Evolutionary conservation across 2,113 vertebrate species (phyloP).

Genomic region (Castor canadensis): DNA sequence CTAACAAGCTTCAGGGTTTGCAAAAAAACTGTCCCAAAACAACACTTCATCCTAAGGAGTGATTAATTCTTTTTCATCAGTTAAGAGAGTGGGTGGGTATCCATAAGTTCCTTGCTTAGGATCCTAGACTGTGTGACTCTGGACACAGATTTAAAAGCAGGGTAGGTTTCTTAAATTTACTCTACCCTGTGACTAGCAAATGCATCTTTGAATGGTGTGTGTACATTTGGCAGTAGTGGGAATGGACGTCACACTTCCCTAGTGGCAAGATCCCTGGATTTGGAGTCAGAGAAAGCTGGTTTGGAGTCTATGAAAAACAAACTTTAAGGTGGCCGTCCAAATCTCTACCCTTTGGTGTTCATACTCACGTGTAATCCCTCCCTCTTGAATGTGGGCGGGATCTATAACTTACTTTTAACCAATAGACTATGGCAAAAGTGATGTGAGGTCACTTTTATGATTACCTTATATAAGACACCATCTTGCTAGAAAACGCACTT

Average conservation of each 20-base stretch:
- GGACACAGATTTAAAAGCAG: not conserved
- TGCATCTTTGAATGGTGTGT: not conserved
- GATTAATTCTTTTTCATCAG: not conserved
- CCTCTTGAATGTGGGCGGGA: not conserved
- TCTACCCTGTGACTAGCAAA: not conserved
- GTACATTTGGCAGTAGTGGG: not conserved
- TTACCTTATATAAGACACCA: not conserved
- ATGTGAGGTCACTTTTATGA: not conserved
- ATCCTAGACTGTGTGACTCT: not conserved
- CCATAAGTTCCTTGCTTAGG: not conserved
- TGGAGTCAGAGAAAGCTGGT: not conserved
- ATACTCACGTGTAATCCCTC: not conserved
- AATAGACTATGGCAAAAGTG: not conserved
- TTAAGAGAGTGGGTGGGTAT: not conserved
- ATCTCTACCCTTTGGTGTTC: not conserved
- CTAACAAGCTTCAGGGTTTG: slow-evolving; percentile 35
- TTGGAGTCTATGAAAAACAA: not conserved
- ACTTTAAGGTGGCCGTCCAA: not conserved
- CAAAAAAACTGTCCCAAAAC: slow-evolving; percentile 7
- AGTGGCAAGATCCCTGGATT: not conserved
- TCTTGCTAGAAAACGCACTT: not conserved
- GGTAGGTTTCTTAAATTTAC: not conserved
- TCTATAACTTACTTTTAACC: slow-evolving; percentile 11
- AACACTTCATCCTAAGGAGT: slow-evolving; percentile 27
- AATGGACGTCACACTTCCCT: not conserved